Evolutionary conservation across 2,113 vertebrate species (phyloP).

Genomic region (Xenus cinereus): DNA sequence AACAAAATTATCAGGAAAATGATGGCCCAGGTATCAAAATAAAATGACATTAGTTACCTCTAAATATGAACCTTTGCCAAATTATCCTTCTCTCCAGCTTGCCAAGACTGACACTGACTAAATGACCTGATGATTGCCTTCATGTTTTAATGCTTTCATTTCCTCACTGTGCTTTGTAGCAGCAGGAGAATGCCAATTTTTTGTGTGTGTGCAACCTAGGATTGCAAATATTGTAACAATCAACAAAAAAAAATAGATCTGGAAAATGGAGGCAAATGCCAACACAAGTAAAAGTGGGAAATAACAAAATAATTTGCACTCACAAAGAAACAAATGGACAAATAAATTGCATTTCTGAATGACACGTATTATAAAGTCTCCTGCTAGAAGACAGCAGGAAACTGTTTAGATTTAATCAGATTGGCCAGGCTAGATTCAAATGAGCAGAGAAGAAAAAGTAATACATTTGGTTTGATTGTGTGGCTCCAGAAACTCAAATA

Average conservation of each 20-base stretch:
- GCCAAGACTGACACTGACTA: conserved; percentile 29
- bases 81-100: conserved; percentile 21
- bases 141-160: conserved; percentile 33
- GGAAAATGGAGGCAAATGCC: background rate
- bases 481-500: background rate
- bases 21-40: background rate
- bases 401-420: background rate
- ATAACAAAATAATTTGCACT: background rate
- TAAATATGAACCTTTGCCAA: background rate
- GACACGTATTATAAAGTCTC: background rate
- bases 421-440: background rate
- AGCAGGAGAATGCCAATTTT: background rate
- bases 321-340: background rate
- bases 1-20: conserved; percentile 1
- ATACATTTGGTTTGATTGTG: background rate
- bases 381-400: conserved; percentile 16
- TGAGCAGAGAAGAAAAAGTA: background rate
- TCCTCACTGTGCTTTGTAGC: background rate
- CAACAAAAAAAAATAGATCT: background rate
- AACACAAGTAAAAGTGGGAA: background rate
- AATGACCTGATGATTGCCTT: conserved; percentile 20
- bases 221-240: conserved; percentile 16
- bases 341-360: background rate
- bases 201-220: background rate
- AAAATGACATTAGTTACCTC: background rate